Conservation (phyloP, 2,888 invertebrate species). For the Spialia ferax region DNA sequence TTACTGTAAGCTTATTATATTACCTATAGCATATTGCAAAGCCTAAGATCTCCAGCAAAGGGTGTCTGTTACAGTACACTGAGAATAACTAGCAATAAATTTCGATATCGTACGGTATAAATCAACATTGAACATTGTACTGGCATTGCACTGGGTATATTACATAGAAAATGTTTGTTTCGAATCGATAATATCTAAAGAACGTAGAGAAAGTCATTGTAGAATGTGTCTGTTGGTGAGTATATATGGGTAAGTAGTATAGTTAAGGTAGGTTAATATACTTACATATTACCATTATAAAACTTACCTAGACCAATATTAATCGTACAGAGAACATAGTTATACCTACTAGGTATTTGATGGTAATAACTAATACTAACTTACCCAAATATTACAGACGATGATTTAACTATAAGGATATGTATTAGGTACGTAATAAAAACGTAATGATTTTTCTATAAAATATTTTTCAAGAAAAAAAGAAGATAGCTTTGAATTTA, state of each 20-base stretch:
- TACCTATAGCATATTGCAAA: background rate
- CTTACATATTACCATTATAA: no score
- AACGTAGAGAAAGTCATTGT: constrained; percentile 3
- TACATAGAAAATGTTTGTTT: constrained; percentile 68
- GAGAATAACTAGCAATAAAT: constrained; percentile 42
- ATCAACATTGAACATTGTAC: constrained; percentile 46
- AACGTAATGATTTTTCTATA: no score
- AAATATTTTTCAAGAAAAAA: no score
- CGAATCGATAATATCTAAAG: constrained; percentile 67
- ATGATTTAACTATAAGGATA: no score
- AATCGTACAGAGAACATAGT: no score
- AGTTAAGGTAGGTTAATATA: no score
- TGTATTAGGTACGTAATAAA: no score
- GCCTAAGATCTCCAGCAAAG: background rate
- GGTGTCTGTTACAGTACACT: constrained; percentile 9
- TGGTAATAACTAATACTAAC: no score
- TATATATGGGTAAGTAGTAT: background rate
- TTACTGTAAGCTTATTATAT: background rate
- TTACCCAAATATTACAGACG: no score
- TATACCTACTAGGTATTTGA: no score
- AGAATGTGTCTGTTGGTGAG: background rate
- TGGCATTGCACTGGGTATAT: constrained; percentile 52
- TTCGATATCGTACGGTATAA: constrained; percentile 47
- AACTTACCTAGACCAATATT: no score
- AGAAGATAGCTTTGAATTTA: no score